Base-by-base conservation (phyloP, 2,797 vertebrate species). In the Psittacula derbiana region DNA sequence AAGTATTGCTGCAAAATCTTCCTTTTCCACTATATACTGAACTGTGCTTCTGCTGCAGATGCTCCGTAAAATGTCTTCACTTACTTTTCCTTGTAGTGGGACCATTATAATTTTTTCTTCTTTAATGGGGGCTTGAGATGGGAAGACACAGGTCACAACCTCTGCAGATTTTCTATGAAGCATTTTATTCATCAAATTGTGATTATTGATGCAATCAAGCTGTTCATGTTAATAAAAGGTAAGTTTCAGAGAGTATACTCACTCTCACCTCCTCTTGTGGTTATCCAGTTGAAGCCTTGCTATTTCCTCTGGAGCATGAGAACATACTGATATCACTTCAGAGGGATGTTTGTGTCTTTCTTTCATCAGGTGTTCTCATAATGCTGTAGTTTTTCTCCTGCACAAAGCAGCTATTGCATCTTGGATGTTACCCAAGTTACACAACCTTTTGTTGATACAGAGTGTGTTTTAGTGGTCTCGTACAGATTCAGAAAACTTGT, bases 361-460 rank as follows among this genome's bases (percentile, higher is more conserved):
- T 47, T 84, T 71, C 18, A n/a, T 74, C n/a, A 30, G n/a, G 4
- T 36, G 6, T 50, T 84, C 36, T 20, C 70, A 16, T 55, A 60
- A 53, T 9, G 1, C 27, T 44, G 18, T 17, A 41, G 4, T 53
- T 13, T 13, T 76, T 38, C 28, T 60, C 44, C 43, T 49, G n/a
- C 17, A 38, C 17, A 65, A 80, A 50, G 25, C 44, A 69, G 8
- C 23, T 24, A 11, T 55, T 43, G 4, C n/a, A 47, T 62, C 52
- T 66, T 70, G 46, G 41, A 46, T 33, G n/a, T 64, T 12, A 8
- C 24, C 17, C 0, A 0, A 50, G 6, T 33, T 69, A 19, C 1
- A 4, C 19, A 60, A 40, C 10, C 1, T 69, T 31, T 41, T 49
- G 25, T 55, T 80, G 23, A 47, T 52, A 10, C 21, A 1, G 5